A percentile compares a stretch with the other conserved stretches of the same genome.
phyloP scores from a whole-genome alignment of 2,888 invertebrate genomes.

The Catonia carolina region DNA sequence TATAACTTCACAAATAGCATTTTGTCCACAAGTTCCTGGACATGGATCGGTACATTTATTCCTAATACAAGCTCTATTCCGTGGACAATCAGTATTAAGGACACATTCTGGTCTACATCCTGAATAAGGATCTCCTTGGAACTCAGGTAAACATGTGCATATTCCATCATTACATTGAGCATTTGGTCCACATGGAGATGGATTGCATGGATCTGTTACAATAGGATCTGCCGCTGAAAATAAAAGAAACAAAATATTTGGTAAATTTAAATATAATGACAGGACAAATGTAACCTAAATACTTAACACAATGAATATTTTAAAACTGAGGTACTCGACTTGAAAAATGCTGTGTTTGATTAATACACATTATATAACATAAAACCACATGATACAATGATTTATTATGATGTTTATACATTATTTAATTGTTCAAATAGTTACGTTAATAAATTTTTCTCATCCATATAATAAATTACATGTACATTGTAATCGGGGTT shows the following conservation, averaged over 20 bases:
- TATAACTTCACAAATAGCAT: constrained; percentile 64
- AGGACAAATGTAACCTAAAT: too few species aligned
- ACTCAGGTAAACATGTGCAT: constrained; percentile 65
- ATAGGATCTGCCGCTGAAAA: constrained; percentile 26
- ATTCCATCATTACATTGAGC: constrained; percentile 60
- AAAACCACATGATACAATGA: too few species aligned
- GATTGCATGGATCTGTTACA: constrained; percentile 48
- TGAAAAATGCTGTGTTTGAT: too few species aligned
- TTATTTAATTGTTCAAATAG: too few species aligned
- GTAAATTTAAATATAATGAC: too few species aligned
- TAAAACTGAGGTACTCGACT: not conserved
- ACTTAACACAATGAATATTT: too few species aligned
- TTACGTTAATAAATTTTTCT: too few species aligned
- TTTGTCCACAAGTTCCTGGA: constrained; percentile 64
- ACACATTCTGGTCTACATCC: constrained; percentile 67
- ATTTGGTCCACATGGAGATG: constrained; percentile 62
- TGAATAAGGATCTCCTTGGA: constrained; percentile 70
- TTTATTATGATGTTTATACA: too few species aligned
- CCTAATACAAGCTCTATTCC: constrained; percentile 46
- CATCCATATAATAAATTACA: too few species aligned
- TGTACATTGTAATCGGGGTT: too few species aligned
- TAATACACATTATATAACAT: too few species aligned
- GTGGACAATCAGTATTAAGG: constrained; percentile 53
- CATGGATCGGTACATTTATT: constrained; percentile 31
- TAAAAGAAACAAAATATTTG: not conserved